Conservation (phyloP, 2,888 invertebrate genomes). For the Xestia c-nigrum region DNA sequence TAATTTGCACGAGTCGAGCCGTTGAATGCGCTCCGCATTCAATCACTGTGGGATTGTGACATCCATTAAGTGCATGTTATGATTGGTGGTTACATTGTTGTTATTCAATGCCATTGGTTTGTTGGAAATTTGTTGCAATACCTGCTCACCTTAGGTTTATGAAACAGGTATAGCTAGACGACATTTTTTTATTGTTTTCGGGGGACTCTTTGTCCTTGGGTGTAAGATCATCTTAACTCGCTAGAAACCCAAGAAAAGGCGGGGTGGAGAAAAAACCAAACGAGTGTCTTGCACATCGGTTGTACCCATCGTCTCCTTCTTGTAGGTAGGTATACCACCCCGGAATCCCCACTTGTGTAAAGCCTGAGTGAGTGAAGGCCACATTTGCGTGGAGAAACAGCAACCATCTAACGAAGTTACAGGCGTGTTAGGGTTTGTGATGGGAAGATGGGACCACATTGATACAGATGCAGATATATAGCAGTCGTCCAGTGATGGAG, state of each 20-base stretch:
- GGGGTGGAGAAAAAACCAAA: not conserved
- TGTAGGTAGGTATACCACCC: not conserved
- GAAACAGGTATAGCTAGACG: not conserved
- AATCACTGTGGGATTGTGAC: slow-evolving; percentile 51
- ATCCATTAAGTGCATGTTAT: slow-evolving; percentile 19
- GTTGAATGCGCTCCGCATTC: slow-evolving; percentile 47
- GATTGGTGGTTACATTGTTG: not conserved
- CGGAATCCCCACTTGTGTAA: not conserved
- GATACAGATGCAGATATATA: not conserved
- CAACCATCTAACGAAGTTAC: not conserved
- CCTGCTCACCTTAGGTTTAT: not conserved
- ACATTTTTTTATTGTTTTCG: not conserved
- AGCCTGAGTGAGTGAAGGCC: not conserved
- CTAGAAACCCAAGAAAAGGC: not conserved
- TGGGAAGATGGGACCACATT: not conserved
- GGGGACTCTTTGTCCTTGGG: not conserved
- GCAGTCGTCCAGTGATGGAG: not conserved
- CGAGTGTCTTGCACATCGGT: not conserved
- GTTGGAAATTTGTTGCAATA: not conserved
- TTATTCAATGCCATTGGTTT: not conserved
- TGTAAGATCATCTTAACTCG: not conserved
- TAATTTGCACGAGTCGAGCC: slow-evolving; percentile 51
- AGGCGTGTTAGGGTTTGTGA: too few species aligned
- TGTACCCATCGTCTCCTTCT: not conserved
- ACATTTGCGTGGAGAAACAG: not conserved